Evolutionary conservation across 2,888 invertebrate species (phyloP).

Genomic region (Boloria euphrosyne): DNA sequence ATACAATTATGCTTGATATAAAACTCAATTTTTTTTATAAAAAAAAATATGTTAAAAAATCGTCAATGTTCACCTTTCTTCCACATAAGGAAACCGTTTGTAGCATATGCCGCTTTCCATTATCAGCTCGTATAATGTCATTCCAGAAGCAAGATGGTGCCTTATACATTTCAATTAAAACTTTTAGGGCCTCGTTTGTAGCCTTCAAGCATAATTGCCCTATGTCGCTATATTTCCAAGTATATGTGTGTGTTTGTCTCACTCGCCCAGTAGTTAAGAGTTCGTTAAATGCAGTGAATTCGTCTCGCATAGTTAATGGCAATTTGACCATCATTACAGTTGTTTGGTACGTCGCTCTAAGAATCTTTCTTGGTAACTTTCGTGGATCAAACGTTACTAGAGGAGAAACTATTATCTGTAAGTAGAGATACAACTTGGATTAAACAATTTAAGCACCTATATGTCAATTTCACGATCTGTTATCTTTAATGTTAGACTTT

Average conservation of each 20-base stretch:
- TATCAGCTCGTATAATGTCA: constrained; percentile 82
- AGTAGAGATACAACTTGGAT: constrained; percentile 26
- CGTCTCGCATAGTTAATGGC: constrained; percentile 61
- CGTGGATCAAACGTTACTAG: constrained; percentile 70
- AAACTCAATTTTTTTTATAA: background rate
- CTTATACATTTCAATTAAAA: constrained; percentile 59
- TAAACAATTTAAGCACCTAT: background rate
- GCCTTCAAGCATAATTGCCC: constrained; percentile 66
- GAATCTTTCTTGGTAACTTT: constrained; percentile 66
- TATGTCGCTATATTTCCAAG: constrained; percentile 73
- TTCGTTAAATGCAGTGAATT: constrained; percentile 62
- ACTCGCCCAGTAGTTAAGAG: constrained; percentile 61
- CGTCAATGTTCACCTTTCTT: constrained; percentile 75
- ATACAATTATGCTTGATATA: too few relatives aligned
- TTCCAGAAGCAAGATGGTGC: constrained; percentile 72
- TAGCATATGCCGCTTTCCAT: constrained; percentile 78
- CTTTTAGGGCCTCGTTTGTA: constrained; percentile 59
- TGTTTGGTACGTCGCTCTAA: constrained; percentile 50
- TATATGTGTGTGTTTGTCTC: constrained; percentile 59
- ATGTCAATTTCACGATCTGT: background rate
- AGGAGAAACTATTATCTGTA: constrained; percentile 69
- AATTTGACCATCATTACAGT: constrained; percentile 54
- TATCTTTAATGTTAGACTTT: too few relatives aligned
- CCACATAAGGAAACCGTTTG: constrained; percentile 87
- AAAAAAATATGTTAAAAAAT: background rate